Base-by-base conservation (phyloP, 2,113 vertebrate species). In the Plestiodon gilberti region DNA sequence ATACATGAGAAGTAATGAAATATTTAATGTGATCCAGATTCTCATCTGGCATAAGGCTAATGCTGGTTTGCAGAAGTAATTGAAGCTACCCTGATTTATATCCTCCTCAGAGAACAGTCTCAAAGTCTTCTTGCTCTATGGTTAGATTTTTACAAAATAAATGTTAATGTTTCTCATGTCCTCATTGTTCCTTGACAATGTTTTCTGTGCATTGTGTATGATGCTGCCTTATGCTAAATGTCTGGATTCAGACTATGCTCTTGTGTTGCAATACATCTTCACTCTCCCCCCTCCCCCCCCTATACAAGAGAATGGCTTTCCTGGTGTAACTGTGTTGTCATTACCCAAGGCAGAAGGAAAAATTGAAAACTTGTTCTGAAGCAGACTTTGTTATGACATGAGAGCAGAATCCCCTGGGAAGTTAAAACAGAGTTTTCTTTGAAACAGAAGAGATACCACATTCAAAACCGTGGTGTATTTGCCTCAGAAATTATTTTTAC, bases 371-470 rank as follows among this genome's bases (percentile, higher is more conserved):
- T 92, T 91, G 89, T 95, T 95, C 95, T 76, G 93, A 93, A 86
- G 88, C 91, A 93, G 91, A 93, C 89, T 95, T 93, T 95, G 91
- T 96, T 96, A 93, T 96, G 95, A 96, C 96, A 95, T 43, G 82
- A 91, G 71, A 94, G 55, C 93, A 93, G 79, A 91, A 94, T 95
- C 94, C 92, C 92, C 81, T 88, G 93, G 92, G 95, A 96, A 89
- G 76, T 82, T 92, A 93, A n/a, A 94, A 95, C 93, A 95, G 92
- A 90, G 85, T 95, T 96, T 86, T 90, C 84, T 91, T 93, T 89
- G 92, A 95, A 95, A 90, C 94, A 94, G 93, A 95, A 95, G 85
- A 91, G 92, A 93, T 89, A 93, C 89, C 67, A 52, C 91, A 85
- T 91, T 93, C 90, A 89, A 91, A 90, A 93, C 93, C 89, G 91